Evolutionary conservation across 2,797 vertebrate species (phyloP).

Genomic region (Onychomys torridus): DNA sequence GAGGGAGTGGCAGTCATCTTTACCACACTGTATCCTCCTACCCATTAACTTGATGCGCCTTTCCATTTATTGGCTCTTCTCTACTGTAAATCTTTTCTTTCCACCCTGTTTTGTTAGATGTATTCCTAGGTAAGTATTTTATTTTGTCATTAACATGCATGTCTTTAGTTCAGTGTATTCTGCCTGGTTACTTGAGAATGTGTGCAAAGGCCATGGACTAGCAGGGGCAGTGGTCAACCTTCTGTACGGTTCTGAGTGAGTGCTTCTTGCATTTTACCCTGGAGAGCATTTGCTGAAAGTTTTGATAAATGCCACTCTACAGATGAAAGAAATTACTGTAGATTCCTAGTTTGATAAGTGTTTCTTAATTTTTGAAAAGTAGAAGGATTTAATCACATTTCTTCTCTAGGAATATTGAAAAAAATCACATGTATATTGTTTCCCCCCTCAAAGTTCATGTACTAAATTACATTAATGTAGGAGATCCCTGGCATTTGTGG

Average conservation of each 20-base stretch:
- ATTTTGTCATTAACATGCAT: background rate
- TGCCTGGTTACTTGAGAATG: conserved; percentile 1
- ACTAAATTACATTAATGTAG: conserved; percentile 23
- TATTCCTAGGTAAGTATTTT: background rate
- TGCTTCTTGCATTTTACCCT: background rate
- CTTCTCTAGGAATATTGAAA: conserved; percentile 45
- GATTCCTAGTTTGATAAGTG: conserved; percentile 33
- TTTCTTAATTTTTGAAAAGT: conserved; percentile 31
- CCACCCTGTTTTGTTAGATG: background rate
- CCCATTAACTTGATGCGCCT: background rate
- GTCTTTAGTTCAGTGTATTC: background rate
- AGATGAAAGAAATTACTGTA: conserved; percentile 41
- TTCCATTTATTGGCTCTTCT: conserved; percentile 23
- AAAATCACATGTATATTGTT: background rate
- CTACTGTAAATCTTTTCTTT: conserved; percentile 38
- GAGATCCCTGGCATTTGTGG: background rate
- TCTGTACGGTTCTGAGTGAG: background rate
- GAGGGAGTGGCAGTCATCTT: background rate
- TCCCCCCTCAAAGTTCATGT: background rate
- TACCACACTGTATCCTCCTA: background rate
- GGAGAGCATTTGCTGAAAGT: background rate
- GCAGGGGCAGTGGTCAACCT: background rate
- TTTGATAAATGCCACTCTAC: conserved; percentile 14
- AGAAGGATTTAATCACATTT: conserved; percentile 26
- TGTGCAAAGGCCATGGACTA: background rate